Evolutionary conservation across 2,797 vertebrate genomes (phyloP).

Genomic region (Echeneis naucrates): DNA sequence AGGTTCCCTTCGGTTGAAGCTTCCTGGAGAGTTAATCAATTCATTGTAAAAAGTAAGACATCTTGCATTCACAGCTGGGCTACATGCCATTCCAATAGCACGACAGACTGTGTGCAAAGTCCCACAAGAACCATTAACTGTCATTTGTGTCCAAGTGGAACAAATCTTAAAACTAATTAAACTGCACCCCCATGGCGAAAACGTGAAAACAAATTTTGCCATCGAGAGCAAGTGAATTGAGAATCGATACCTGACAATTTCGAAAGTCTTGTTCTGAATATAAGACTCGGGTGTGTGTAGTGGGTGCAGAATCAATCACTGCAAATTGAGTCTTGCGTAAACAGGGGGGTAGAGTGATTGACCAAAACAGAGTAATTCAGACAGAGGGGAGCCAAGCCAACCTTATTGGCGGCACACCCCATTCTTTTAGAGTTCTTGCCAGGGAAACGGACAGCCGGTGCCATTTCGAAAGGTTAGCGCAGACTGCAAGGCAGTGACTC

Average conservation of each 20-base stretch:
- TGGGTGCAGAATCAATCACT: constrained; percentile 65
- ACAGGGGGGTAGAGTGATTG: constrained; percentile 63
- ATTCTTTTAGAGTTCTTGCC: constrained; percentile 69
- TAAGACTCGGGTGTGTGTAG: constrained; percentile 32
- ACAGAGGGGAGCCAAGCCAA: constrained; percentile 54
- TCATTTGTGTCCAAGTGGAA: constrained; percentile 79
- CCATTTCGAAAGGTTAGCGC: constrained; percentile 81
- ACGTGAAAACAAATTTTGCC: constrained; percentile 59
- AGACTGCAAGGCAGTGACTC: constrained; percentile 66
- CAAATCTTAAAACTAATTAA: constrained; percentile 81
- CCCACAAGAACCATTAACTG: constrained; percentile 77
- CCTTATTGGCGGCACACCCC: constrained; percentile 59
- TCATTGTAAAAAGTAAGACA: constrained; percentile 70
- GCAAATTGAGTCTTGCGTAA: constrained; percentile 71
- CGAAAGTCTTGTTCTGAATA: constrained; percentile 68
- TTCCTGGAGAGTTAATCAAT: constrained; percentile 65
- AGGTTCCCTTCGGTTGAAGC: constrained; percentile 47
- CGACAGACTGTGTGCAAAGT: constrained; percentile 71
- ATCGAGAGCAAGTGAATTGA: constrained; percentile 52
- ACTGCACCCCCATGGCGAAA: constrained; percentile 58
- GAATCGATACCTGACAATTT: constrained; percentile 79
- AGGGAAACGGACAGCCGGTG: constrained; percentile 75
- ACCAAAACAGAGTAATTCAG: constrained; percentile 68
- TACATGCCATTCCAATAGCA: constrained; percentile 62
- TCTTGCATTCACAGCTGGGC: constrained; percentile 76